Evolutionary conservation across 1,140 invertebrate genomes (phyloP).

Genomic region (Reticulitermes speratus): DNA sequence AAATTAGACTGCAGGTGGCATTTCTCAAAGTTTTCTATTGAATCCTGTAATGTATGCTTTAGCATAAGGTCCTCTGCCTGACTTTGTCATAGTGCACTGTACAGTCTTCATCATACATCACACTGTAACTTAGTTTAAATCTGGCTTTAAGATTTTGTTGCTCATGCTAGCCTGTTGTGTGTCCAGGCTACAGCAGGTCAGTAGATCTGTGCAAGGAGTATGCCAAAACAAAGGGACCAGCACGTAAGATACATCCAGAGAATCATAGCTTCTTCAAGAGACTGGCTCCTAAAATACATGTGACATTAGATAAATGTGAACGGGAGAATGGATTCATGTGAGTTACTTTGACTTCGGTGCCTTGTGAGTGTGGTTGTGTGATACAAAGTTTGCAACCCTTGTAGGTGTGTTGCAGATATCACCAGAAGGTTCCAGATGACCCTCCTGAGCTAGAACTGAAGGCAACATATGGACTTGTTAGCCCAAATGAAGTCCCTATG

Average conservation of each 20-base stretch:
- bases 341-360: constrained; percentile 38
- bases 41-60: too few species aligned
- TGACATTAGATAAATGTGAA: constrained; percentile 69
- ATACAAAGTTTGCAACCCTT: too few species aligned
- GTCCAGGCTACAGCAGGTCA: constrained; percentile 55
- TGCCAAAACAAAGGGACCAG: constrained; percentile 58
- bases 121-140: too few species aligned
- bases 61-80: too few species aligned
- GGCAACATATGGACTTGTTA: constrained; percentile 67
- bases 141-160: not conserved
- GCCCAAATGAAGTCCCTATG: constrained; percentile 61
- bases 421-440: constrained; percentile 65
- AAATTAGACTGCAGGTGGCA: too few species aligned
- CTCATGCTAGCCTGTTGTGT: not conserved
- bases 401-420: constrained; percentile 56
- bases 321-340: constrained; percentile 74
- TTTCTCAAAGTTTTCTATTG: too few species aligned
- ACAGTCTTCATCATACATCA: too few species aligned
- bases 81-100: too few species aligned
- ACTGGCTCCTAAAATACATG: constrained; percentile 58
- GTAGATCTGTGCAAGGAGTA: constrained; percentile 61
- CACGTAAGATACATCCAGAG: constrained; percentile 60
- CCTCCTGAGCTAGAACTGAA: constrained; percentile 62
- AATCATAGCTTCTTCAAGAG: constrained; percentile 66
- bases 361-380: not conserved